Base-by-base conservation (phyloP, 2,888 invertebrate species). In the Melieria omissa region DNA sequence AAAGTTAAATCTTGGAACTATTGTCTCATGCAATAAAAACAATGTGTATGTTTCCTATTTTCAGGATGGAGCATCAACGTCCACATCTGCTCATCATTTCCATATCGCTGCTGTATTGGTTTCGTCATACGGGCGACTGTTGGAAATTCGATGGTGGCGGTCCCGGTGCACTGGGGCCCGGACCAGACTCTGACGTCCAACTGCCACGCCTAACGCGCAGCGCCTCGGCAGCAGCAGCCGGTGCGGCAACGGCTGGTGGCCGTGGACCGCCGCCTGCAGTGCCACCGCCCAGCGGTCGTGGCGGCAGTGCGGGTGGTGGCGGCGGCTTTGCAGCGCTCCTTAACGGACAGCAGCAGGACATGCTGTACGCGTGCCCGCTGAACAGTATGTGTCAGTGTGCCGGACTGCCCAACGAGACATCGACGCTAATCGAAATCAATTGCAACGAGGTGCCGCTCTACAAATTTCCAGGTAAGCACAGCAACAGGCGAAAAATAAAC, bases 381-480 rank as follows among this genome's bases (percentile, higher is more conserved):
- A 87, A 87, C 77, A 85, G 86, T 73, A 86, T 87, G 86, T 87
- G 87, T 78, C 86, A 87, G 80, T 87, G 88, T 80, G 85, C 85
- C 44, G 86, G 86, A 6, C 76, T 87, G 79, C 86, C 88, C 73
- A 87, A 87, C 79, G 87, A 87, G 80, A 87, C 88, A 77, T 81
- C 84, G 75, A 86, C 85, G 61, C 79, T 87, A 81, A 84, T 87
- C 82, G 86, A 87, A 82, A 87, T 87, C 80, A 87, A 86, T 84
- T 87, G 88, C 82, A 87, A 87, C 79, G 86, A 87, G 77, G 87
- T 87, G 80, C 83, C 85, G 74, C 81, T 87, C 66, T 87, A 86
- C 81, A 87, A 87, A 82, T 87, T 87, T 85, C 88, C 87, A 81
- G 87, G 87, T 87, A 79, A 85, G 86, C 80, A 63, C n/a, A n/a